A percentile compares a stretch with the other conserved stretches of the same genome.
Evolutionary conservation across 2,113 vertebrate genomes (phyloP).

Genomic region (Paramormyrops kingsleyae): DNA sequence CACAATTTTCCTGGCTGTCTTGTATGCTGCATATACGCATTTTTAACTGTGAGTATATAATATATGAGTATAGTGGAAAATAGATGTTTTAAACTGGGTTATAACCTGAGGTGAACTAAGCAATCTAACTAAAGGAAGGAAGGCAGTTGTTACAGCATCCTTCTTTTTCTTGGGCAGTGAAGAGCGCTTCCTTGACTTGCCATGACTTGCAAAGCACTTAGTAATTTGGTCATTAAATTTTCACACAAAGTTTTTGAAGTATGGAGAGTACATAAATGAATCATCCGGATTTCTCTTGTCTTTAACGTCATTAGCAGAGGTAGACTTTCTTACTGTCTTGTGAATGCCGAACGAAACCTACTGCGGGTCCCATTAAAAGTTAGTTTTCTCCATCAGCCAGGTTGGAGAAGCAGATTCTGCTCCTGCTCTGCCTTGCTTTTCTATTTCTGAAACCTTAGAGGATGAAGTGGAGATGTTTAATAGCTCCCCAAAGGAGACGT

Average conservation of each 20-base stretch:
- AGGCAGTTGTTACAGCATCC: background rate
- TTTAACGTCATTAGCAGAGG: background rate
- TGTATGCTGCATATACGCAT: background rate
- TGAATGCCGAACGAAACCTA: background rate
- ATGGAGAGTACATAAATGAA: background rate
- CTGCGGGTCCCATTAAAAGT: background rate
- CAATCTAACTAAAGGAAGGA: background rate
- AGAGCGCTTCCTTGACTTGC: background rate
- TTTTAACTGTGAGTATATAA: background rate
- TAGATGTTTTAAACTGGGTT: background rate
- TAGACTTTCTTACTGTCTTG: background rate
- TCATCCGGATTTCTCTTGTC: background rate
- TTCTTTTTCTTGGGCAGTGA: background rate
- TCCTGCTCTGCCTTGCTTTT: background rate
- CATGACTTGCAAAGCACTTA: background rate
- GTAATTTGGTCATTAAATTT: background rate
- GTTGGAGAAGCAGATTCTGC: background rate
- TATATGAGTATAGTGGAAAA: background rate
- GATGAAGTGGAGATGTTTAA: constrained; percentile 2
- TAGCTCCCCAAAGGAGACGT: background rate
- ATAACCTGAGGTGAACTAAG: background rate
- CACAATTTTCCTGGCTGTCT: background rate
- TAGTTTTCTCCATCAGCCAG: background rate
- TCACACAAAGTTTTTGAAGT: background rate
- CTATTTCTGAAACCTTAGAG: background rate